These are phyloP conservation scores for Tragopan temminckii DNA, from an alignment of 2,797 vertebrate genomes.

Conservation along the genomic window DNA sequence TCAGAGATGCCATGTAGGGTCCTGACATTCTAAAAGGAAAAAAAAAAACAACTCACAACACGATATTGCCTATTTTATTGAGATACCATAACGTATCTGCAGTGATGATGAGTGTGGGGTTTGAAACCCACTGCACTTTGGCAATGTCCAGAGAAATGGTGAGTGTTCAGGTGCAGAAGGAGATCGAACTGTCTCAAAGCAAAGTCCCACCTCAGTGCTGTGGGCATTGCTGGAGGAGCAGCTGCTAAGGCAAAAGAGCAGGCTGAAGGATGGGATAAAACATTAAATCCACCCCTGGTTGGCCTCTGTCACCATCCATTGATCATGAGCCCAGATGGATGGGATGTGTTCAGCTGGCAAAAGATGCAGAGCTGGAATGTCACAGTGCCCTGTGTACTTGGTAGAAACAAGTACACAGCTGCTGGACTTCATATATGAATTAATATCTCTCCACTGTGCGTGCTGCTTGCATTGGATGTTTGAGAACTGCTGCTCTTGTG, in stretches of 20 bases:
- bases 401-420: not conserved
- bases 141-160: rapidly evolving
- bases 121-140: not conserved
- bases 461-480: not conserved
- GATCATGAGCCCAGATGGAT: not conserved
- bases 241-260: not conserved
- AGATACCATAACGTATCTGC: not conserved
- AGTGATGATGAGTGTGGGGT: not conserved
- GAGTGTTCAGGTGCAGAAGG: not conserved
- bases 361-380: not conserved
- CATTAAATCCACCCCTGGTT: not conserved
- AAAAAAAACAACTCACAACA: not conserved
- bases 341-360: not conserved
- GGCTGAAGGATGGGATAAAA: not conserved
- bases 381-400: rapidly evolving
- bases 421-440: not conserved
- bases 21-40: not conserved
- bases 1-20: not conserved
- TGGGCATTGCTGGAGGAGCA: not conserved
- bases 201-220: not conserved
- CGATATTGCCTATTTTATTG: not conserved
- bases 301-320: not conserved
- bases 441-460: not conserved
- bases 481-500: constrained; percentile 32
- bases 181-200: not conserved